These are phyloP conservation scores for Himalopsyche japonica DNA, from an alignment of 2,888 invertebrate genomes.

Conservation along the genomic window DNA sequence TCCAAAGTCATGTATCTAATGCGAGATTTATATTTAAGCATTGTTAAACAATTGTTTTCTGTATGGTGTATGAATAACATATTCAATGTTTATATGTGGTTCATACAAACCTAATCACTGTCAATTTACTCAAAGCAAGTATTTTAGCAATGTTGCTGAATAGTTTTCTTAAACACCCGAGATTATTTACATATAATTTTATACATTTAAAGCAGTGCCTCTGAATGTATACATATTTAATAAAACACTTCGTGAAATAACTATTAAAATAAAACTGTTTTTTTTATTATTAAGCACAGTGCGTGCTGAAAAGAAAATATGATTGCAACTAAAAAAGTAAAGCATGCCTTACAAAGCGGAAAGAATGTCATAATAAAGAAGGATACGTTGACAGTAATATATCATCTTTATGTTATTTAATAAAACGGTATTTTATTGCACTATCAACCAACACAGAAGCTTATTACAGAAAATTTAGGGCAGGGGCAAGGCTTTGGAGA, in stretches of 20 bases:
- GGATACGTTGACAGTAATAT: background rate
- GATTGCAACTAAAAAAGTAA: background rate
- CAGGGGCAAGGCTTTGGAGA: background rate
- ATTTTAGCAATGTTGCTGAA: too few species aligned
- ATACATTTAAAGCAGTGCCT: background rate
- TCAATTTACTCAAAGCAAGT: too few species aligned
- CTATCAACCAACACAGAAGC: background rate
- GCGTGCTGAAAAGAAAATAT: background rate
- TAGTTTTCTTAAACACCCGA: too few species aligned
- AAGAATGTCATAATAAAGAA: background rate
- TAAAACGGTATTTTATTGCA: constrained; percentile 1
- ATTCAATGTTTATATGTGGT: too few species aligned
- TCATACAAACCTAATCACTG: too few species aligned
- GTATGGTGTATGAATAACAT: too few species aligned
- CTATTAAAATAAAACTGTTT: background rate
- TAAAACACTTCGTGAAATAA: background rate
- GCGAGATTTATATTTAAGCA: too few species aligned
- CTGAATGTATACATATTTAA: background rate
- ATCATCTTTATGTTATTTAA: constrained; percentile 1
- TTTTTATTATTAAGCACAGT: background rate
- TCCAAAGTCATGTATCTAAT: too few species aligned
- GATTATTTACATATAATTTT: background rate
- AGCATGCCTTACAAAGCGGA: background rate
- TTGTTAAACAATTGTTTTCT: too few species aligned
- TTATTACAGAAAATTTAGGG: background rate